Base-by-base conservation (phyloP, 2,888 invertebrate genomes). In the Epistrophe eligans region DNA sequence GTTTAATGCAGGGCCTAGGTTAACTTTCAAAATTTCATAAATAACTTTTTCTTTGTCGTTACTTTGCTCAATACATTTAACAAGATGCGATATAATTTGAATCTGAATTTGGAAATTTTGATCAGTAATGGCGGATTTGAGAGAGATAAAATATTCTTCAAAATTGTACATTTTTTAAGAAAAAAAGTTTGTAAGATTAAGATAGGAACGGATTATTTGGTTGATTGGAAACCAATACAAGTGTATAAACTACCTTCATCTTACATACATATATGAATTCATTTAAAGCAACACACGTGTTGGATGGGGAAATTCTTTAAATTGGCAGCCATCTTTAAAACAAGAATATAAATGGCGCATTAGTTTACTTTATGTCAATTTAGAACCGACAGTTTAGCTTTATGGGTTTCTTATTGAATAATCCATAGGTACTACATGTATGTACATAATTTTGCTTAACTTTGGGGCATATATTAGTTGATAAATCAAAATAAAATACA, bases 41-140 rank as follows among this genome's bases (percentile, higher is more conserved):
- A 79, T 52, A 0, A 55, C 11, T 35, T 5, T 9, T 28, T 43
- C 24, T n/a, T 55, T 64, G 35, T 57, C 28, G 4, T 55, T 32
- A 24, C 64, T 55, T 72, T 57, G 32, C 2, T 73, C 52, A 38
- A 87, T 85, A 19, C 6, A 15, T 15, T n/a, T 32, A 10, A 11
- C 2, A 13, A 82, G 64, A 7, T 82, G 52, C 0, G 52, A 57
- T 45, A 87, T 52, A 15, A 71, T 55, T 24, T 35, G 32, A 43
- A 66, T 55, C 45, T 87, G 82, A 0, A 17, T 19, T 45, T 50
- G 48, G 6, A 58, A 38, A 32, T 76, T 71, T 48, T 58, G 71
- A 38, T 71, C 58, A 0, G 4, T 40, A 24, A 60, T 76, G 13
- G 85, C 74, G 35, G 58, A 40, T 28, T 79, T 71, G 5, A 87